A percentile compares a stretch with the other conserved stretches of the same genome.
Evolutionary conservation across 2,888 invertebrate species (phyloP).

Genomic region (Thymelicus sylvestris): DNA sequence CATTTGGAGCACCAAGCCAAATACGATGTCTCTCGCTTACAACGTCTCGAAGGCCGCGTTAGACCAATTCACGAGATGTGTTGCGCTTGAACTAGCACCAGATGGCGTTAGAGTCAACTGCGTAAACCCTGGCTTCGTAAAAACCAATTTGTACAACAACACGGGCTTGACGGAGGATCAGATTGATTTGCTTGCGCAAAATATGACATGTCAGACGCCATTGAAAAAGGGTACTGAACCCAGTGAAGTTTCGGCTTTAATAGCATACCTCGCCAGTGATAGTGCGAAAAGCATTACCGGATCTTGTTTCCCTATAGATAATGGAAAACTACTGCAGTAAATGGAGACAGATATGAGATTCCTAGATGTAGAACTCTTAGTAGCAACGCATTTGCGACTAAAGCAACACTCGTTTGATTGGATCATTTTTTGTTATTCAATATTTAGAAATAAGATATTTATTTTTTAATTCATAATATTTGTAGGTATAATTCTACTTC

Average conservation of each 20-base stretch:
- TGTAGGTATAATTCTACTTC: no score
- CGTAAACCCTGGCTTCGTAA: conserved; percentile 97
- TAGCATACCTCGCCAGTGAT: conserved; percentile 95
- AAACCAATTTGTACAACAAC: conserved; percentile 92
- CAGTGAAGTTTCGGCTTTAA: conserved; percentile 94
- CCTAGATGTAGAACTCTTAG: not conserved
- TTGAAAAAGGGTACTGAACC: conserved; percentile 92
- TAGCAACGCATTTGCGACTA: no score
- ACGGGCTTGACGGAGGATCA: conserved; percentile 86
- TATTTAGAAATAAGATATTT: no score
- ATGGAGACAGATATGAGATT: not conserved
- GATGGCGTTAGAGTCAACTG: conserved; percentile 94
- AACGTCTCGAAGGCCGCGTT: conserved; percentile 96
- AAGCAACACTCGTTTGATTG: no score
- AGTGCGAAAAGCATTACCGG: conserved; percentile 96
- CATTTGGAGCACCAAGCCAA: conserved; percentile 88
- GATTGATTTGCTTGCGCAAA: conserved; percentile 89
- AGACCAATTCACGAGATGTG: conserved; percentile 96
- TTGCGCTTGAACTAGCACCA: conserved; percentile 92
- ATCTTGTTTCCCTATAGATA: conserved; percentile 73
- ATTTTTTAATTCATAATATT: no score
- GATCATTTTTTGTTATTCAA: no score
- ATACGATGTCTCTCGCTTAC: conserved; percentile 92
- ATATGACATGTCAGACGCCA: conserved; percentile 90
- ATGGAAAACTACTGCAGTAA: conserved; percentile 58